Percentiles rank a stretch among this genome's conserved stretches.
phyloP scores from a whole-genome alignment of 2,888 invertebrate genomes.

The Lobophora halterata region DNA sequence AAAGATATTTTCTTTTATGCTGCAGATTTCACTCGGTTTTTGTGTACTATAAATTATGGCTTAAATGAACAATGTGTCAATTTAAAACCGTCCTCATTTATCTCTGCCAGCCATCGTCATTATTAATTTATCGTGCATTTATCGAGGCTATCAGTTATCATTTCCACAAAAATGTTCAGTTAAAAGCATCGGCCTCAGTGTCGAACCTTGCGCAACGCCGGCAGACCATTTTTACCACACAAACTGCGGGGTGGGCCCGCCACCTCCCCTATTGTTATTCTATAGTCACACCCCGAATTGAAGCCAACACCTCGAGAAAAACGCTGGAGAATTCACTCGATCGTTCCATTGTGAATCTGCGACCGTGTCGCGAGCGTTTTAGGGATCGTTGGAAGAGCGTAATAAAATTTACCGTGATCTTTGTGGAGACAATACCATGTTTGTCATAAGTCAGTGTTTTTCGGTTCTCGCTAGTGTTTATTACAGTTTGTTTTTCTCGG shows the following conservation, averaged over 20 bases:
- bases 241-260: conserved; percentile 38
- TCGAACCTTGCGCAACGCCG: conserved; percentile 35
- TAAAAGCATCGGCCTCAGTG: conserved; percentile 28
- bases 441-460: conserved; percentile 29
- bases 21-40: not conserved
- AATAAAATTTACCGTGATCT: conserved; percentile 44
- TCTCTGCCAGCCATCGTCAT: conserved; percentile 10
- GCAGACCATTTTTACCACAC: conserved; percentile 36
- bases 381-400: conserved; percentile 34
- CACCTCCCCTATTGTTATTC: conserved; percentile 52
- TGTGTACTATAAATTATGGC: conserved; percentile 12
- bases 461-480: conserved; percentile 22
- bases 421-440: conserved; percentile 37
- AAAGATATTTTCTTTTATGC: conserved; percentile 1
- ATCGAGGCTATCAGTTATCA: no score
- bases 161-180: conserved; percentile 6
- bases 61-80: conserved; percentile 15
- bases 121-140: conserved; percentile 14
- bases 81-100: conserved; percentile 11
- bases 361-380: conserved; percentile 48
- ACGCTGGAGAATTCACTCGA: conserved; percentile 54
- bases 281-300: conserved; percentile 38
- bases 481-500: conserved; percentile 9
- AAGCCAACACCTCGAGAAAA: conserved; percentile 51
- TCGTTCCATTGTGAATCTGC: conserved; percentile 58